Conservation (phyloP, 2,113 vertebrate species). For the Trachemys scripta region DNA sequence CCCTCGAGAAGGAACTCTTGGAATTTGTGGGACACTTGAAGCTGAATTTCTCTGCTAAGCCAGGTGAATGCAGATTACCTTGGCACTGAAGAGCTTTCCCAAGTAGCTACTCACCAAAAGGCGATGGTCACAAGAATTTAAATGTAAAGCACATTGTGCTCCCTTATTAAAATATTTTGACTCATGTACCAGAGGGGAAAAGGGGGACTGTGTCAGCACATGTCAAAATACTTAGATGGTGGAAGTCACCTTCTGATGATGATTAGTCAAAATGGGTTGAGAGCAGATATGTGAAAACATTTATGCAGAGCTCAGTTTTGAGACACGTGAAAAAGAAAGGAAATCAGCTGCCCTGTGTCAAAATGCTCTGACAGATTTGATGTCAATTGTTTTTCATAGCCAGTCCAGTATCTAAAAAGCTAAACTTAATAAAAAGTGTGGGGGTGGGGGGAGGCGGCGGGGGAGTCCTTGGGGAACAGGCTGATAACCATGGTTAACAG, state of each 20-base stretch:
- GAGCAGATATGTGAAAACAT: not conserved
- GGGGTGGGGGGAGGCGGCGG: not conserved
- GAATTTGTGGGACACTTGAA: not conserved
- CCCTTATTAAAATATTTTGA: constrained; percentile 24
- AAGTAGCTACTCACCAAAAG: not conserved
- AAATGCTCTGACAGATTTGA: not conserved
- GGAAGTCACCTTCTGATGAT: not conserved
- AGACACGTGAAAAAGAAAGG: not conserved
- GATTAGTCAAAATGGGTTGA: not conserved
- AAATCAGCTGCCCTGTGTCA: not conserved
- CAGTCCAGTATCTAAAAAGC: not conserved
- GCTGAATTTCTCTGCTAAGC: not conserved
- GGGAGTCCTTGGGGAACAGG: not conserved
- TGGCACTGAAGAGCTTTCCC: constrained; percentile 14
- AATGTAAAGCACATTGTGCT: constrained; percentile 23
- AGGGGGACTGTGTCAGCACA: not conserved
- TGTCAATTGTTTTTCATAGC: not conserved
- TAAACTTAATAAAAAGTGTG: not conserved
- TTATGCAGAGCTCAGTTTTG: not conserved
- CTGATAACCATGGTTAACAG: not conserved
- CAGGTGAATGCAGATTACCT: not conserved
- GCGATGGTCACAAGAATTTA: not conserved
- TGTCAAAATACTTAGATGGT: constrained; percentile 6
- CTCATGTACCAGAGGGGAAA: not conserved
- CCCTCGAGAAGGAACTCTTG: not conserved